Evolutionary conservation across 2,888 invertebrate genomes (phyloP), one percentile per base, ranked within the genome.

Genomic region (Crematogaster levior): DNA sequence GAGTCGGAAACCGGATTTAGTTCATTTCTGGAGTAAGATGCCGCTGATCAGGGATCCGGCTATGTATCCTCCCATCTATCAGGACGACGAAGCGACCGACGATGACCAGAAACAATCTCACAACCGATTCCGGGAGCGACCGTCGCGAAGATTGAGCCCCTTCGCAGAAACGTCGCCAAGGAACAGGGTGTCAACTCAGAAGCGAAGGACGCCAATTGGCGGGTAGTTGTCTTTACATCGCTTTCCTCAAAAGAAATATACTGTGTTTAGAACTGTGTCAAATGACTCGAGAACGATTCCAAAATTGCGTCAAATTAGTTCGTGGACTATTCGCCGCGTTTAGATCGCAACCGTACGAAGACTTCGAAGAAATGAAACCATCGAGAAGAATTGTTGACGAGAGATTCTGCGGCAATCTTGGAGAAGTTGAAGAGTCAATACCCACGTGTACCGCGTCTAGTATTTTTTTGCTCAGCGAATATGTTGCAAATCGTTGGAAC

Each of bases 1-100:
- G 56, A 90, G 91, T 48, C 90, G 90, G 53, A 34, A 88, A 10
- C 91, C 93, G 18, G 89, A 90, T 85, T 83, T 92, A 6, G 74
- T 92, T 15, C 86, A 89, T 66, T 92, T 93, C 66, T 94, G 94
- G 93, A 89, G 86, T 18, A 87, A 91, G 46, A 90, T 93, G 91
- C 92, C 94, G 0, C 85, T 93, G 40, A 56, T 92, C 66, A 89
- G 90, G 82, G 93, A 93, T 58, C 89, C 92, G 0, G 91, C 86
- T 75, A 86, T 91, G 1, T 88, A 87, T 63, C 86, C 90, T 18
- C 86, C 90, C 15, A 85, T 89, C 65, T 87, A 84, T 84, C 89
- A 84, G 53, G 73, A 86, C 48, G 83, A 80, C 18, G 82, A 86
- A 24, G 75, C 77, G 10, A 43, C 81, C 24, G 83, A 65, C 53